phyloP scores from a whole-genome alignment of 2,113 vertebrate genomes.

The Sorex araneus region DNA sequence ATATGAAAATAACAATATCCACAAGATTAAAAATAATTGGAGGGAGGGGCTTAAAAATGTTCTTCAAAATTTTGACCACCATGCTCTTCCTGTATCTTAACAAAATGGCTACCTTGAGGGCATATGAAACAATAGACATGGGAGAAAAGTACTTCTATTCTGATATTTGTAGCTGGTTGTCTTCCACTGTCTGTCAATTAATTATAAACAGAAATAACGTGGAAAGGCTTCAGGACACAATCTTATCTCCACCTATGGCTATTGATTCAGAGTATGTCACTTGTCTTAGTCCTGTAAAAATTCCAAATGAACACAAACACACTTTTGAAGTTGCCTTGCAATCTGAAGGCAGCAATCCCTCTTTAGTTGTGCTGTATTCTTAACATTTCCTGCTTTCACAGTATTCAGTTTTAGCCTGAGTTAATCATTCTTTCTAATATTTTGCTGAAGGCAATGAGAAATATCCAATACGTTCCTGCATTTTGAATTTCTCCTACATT shows the following conservation, averaged over 20 bases:
- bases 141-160: neutral
- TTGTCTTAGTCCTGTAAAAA: neutral
- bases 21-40: too few species aligned
- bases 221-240: neutral
- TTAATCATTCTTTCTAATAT: neutral
- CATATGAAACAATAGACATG: neutral
- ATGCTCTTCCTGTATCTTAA: neutral
- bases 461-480: neutral
- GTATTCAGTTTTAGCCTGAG: neutral
- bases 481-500: neutral
- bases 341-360: neutral
- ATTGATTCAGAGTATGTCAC: neutral
- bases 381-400: neutral
- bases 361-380: neutral
- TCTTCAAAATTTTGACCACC: neutral
- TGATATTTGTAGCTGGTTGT: neutral
- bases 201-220: neutral
- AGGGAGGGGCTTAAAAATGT: neutral
- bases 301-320: too few species aligned
- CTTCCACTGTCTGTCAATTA: neutral
- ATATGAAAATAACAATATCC: too few species aligned
- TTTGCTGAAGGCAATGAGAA: neutral
- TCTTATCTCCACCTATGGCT: neutral
- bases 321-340: neutral
- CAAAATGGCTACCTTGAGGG: neutral